These are phyloP conservation scores for Yoshiicerus persimilis DNA, from an alignment of 1,140 invertebrate genomes.

Conservation along the genomic window DNA sequence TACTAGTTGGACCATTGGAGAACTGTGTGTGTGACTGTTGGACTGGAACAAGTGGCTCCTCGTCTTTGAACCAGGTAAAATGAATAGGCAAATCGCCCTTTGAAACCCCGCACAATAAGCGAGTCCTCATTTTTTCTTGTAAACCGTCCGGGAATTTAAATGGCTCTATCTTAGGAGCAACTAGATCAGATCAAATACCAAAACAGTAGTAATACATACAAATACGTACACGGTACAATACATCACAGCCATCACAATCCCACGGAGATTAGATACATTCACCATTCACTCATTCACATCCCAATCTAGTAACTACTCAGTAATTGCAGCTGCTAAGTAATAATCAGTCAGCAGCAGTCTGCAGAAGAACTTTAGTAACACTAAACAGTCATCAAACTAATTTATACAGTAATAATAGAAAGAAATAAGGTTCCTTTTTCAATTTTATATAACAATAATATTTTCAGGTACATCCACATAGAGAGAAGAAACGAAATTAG, in stretches of 20 bases:
- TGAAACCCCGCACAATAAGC: constrained; percentile 80
- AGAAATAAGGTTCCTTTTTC: no score
- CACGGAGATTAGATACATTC: background rate
- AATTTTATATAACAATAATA: no score
- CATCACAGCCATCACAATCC: constrained; percentile 11
- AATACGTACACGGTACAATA: constrained; percentile 47
- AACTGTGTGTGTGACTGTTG: background rate
- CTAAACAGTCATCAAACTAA: background rate
- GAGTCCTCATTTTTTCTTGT: constrained; percentile 78
- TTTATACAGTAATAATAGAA: background rate
- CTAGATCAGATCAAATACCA: constrained; percentile 55
- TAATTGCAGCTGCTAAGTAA: background rate
- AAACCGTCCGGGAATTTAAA: constrained; percentile 79
- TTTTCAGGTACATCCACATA: no score
- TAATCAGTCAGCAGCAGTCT: background rate
- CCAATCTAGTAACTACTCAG: background rate
- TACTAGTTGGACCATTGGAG: background rate
- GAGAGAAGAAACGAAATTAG: background rate
- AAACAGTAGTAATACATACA: constrained; percentile 65
- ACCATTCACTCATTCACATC: background rate
- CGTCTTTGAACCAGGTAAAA: constrained; percentile 78
- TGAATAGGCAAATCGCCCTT: constrained; percentile 73
- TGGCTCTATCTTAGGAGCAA: constrained; percentile 80
- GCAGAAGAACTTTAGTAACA: background rate
- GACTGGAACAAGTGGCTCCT: constrained; percentile 59